A percentile compares a stretch with the other conserved stretches of the same genome.
Conservation (phyloP, 2,797 vertebrate species). For the Bradypus variegatus region DNA sequence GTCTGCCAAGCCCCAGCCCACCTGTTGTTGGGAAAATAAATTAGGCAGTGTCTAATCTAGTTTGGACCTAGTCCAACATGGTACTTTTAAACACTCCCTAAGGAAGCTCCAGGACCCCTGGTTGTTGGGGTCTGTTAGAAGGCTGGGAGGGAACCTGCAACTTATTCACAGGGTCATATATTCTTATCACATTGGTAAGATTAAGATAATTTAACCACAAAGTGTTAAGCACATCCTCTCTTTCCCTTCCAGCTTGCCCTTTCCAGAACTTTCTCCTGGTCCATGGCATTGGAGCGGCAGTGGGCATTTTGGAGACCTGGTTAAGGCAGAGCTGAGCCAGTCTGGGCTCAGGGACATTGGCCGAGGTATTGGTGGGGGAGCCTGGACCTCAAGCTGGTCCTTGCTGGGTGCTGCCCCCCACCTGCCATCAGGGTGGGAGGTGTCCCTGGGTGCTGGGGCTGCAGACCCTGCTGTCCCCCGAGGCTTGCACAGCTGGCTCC, state of each 20-base stretch:
- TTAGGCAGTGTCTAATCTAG: neutral
- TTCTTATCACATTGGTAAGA: neutral
- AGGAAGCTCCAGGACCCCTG: too few relatives aligned
- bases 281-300: neutral
- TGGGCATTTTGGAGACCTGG: neutral
- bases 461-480: neutral
- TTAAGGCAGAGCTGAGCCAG: neutral
- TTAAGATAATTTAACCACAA: neutral
- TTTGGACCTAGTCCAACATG: neutral
- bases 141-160: fast-evolving
- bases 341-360: neutral
- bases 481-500: neutral
- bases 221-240: neutral
- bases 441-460: neutral
- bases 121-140: neutral
- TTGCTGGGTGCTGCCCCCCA: neutral
- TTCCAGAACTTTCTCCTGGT: neutral
- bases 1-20: neutral
- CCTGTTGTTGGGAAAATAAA: too few relatives aligned
- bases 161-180: fast-evolving
- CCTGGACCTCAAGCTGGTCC: neutral
- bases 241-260: neutral
- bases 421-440: neutral
- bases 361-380: neutral
- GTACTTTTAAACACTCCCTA: neutral